Percentiles rank a stretch among this genome's conserved stretches.
Conservation (phyloP, 2,113 vertebrate species). For the Calypte anna region DNA sequence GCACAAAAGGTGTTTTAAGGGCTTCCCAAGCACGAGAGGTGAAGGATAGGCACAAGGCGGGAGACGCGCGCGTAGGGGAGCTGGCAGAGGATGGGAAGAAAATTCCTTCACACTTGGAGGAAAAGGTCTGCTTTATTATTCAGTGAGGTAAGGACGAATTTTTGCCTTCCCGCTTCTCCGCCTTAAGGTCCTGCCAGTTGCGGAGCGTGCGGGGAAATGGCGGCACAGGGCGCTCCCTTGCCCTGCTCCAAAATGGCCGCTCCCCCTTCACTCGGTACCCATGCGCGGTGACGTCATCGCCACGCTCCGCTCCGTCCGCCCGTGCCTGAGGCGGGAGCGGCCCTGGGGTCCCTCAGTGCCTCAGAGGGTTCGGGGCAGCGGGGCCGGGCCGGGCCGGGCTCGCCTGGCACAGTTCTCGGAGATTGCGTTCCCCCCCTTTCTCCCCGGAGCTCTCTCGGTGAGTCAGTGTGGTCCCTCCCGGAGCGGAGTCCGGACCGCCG, state of each 20-base stretch:
- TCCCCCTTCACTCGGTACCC: no score
- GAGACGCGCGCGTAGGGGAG: fast-evolving
- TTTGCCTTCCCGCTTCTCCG: fast-evolving
- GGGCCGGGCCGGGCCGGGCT: fast-evolving
- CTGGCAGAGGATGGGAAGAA: not conserved
- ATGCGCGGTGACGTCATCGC: not conserved
- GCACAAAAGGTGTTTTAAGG: not conserved
- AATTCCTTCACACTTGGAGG: not conserved
- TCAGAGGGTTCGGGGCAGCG: no score
- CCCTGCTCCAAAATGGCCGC: constrained; percentile 5
- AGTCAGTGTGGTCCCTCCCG: not conserved
- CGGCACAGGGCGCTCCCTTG: not conserved
- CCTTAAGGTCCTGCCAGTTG: fast-evolving
- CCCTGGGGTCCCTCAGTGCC: not conserved
- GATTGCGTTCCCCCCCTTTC: no score
- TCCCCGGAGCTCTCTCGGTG: not conserved
- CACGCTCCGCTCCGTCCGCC: not conserved
- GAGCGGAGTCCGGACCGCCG: not conserved
- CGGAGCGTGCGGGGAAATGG: not conserved
- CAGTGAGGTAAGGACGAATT: not conserved
- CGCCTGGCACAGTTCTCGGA: not conserved
- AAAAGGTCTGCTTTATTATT: no score
- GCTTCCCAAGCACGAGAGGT: no score
- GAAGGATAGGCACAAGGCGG: fast-evolving
- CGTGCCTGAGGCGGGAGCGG: not conserved